Base-by-base conservation (phyloP, 2,888 invertebrate species). In the Habroteleia sp. region DNA sequence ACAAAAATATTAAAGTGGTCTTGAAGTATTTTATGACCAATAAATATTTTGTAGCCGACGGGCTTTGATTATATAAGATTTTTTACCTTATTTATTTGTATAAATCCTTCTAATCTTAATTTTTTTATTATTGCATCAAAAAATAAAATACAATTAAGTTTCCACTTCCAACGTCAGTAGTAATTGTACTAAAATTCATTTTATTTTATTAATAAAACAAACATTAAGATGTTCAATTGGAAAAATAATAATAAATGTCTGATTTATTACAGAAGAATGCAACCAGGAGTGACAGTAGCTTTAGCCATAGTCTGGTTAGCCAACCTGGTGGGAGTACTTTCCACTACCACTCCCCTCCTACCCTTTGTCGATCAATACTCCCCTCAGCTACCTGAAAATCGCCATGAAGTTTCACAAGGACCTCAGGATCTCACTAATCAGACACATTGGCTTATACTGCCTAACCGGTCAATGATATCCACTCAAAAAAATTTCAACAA, bases 361-460 rank as follows among this genome's bases (percentile, higher is more conserved):
- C 79, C 78, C 73, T 80, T 80, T 76, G 77, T 79, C 84, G 86
- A 86, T 86, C 86, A 86, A 86, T 86, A 86, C 85, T 82, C 84
- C 84, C 85, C 85, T 79, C 80, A 79, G 74, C 72, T 62, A 71
- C 76, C 82, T 74, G 77, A 81, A 75, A 79, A 79, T 74, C 76
- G 78, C 75, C 78, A 78, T 74, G 78, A 76, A 81, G 76, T 82
- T 82, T 71, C 79, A 77, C 80, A 65, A 81, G 79, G 79, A 81
- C 76, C 74, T 77, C 78, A 77, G 74, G 74, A 77, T 77, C 79
- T 78, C 50, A 71, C 71, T 58, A 77, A 78, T 80, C 82, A 80
- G 82, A 82, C 77, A 77, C 79, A 76, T 74, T 77, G 66, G 77
- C 69, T 66, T 14, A 66, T 62, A 5, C 44, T 31, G 44, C 62